A percentile compares a stretch with the other conserved stretches of the same genome.
Conservation (phyloP, 2,888 invertebrate species). For the Bursaphelenchus okinawaensis region DNA sequence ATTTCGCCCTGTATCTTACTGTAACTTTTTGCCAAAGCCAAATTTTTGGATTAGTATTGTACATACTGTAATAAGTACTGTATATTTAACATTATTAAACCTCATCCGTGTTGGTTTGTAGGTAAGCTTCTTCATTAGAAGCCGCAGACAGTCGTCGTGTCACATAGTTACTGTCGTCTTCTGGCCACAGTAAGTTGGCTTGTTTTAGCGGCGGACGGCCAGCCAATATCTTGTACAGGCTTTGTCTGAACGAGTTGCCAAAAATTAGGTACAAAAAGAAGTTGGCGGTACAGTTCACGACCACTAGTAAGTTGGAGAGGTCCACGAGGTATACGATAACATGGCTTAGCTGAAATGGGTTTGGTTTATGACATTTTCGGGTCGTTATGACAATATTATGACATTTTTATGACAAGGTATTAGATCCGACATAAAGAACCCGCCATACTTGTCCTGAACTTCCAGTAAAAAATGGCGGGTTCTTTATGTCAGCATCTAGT, state of each 20-base stretch:
- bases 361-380: not conserved
- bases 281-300: slow-evolving; percentile 54
- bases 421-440: no score
- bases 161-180: slow-evolving; percentile 16
- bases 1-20: no score
- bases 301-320: slow-evolving; percentile 52
- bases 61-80: no score
- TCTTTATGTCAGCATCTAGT: no score
- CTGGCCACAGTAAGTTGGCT: slow-evolving; percentile 16
- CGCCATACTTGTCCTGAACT: no score
- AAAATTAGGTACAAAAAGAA: slow-evolving; percentile 55
- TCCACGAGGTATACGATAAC: slow-evolving; percentile 54
- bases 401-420: not conserved
- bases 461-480: no score
- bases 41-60: no score
- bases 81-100: not conserved
- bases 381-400: not conserved
- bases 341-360: slow-evolving; percentile 24
- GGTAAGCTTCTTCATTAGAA: no score
- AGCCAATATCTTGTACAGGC: slow-evolving; percentile 26
- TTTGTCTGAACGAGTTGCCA: slow-evolving; percentile 46
- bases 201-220: not conserved
- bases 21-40: no score
- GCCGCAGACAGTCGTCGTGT: slow-evolving; percentile 13
- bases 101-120: no score